Percentiles rank a stretch among this genome's conserved stretches.
Conservation (phyloP, 2,888 invertebrate species). For the Ophion ellenae region DNA sequence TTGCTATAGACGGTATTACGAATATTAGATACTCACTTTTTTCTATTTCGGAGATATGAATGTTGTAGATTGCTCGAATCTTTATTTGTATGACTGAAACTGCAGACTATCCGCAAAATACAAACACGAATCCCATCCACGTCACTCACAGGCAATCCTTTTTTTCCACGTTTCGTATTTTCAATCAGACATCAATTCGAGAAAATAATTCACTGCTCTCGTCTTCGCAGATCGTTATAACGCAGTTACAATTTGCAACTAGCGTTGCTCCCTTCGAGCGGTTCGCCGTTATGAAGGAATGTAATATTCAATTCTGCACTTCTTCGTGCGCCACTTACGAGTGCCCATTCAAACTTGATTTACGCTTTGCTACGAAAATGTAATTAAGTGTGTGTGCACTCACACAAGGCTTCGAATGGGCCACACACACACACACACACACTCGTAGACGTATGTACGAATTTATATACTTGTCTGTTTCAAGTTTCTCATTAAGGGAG, state of each 20-base stretch:
- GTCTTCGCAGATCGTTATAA: neutral
- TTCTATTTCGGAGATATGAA: too few relatives aligned
- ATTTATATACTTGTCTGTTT: conserved; percentile 44
- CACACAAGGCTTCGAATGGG: neutral
- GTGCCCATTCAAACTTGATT: conserved; percentile 33
- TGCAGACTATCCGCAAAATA: too few relatives aligned
- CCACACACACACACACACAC: neutral
- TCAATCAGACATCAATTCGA: neutral
- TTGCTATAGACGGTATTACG: too few relatives aligned
- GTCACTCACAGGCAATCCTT: neutral
- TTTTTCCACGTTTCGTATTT: neutral
- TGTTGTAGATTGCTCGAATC: too few relatives aligned
- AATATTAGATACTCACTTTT: too few relatives aligned
- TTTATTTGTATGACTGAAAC: too few relatives aligned
- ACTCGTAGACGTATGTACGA: neutral
- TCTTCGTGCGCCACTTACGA: conserved; percentile 9
- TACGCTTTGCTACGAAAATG: conserved; percentile 13
- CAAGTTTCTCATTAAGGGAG: conserved; percentile 65
- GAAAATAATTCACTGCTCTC: neutral
- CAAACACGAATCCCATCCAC: too few relatives aligned
- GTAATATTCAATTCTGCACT: conserved; percentile 13
- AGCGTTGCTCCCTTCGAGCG: neutral
- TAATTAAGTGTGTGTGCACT: conserved; percentile 28
- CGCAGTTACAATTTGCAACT: neutral
- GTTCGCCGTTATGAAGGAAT: neutral